These are phyloP conservation scores for Microctenopoma steveboyesi DNA, from an alignment of 2,797 vertebrate genomes.

Conservation along the genomic window DNA sequence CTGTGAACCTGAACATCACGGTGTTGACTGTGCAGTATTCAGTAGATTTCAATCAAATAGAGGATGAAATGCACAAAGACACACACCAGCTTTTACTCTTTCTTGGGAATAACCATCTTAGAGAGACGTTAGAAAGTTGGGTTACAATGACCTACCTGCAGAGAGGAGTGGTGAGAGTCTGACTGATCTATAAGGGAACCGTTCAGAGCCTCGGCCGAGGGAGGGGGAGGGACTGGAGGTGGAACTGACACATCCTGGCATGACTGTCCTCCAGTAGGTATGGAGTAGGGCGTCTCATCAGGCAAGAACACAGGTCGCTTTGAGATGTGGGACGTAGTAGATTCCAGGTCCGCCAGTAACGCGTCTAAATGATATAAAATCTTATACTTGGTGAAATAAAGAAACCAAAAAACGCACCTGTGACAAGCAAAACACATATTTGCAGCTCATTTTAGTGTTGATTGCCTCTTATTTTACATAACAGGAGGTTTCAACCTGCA, in stretches of 20 bases:
- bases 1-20: background rate
- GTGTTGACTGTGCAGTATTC: no score
- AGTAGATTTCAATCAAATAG: background rate
- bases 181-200: conserved; percentile 86
- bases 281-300: conserved; percentile 95
- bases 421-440: background rate
- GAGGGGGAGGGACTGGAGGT: conserved; percentile 91
- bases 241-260: conserved; percentile 90
- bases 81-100: background rate
- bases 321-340: conserved; percentile 96
- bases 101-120: background rate
- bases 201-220: conserved; percentile 91
- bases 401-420: background rate
- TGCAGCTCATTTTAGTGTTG: background rate
- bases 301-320: conserved; percentile 92
- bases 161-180: conserved; percentile 84
- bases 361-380: conserved; percentile 85
- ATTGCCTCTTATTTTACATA: background rate
- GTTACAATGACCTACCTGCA: conserved; percentile 82
- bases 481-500: conserved; percentile 3
- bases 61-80: background rate
- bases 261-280: conserved; percentile 89
- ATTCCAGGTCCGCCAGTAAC: conserved; percentile 95
- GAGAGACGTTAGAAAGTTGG: background rate
- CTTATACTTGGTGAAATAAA: background rate